Conservation (phyloP, 2,113 vertebrate species). For the Haliaeetus leucogaster region DNA sequence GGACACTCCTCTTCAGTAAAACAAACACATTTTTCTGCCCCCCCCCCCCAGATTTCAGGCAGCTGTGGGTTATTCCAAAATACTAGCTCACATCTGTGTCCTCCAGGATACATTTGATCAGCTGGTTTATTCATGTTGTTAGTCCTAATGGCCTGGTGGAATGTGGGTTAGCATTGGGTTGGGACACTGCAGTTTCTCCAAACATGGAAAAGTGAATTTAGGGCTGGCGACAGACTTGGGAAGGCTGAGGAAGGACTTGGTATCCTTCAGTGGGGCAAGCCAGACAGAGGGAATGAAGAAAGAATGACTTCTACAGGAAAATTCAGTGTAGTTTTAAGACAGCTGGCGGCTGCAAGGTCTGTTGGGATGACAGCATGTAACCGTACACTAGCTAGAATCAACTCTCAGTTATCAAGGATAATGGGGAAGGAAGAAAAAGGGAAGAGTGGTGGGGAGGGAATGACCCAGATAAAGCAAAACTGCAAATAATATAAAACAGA, state of each 20-base stretch:
- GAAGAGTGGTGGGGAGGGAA: background rate
- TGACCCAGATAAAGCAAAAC: background rate
- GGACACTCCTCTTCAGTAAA: background rate
- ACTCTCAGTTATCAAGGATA: background rate
- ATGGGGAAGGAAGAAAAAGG: background rate
- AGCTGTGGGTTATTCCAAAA: background rate
- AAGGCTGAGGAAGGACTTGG: background rate
- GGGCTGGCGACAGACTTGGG: background rate
- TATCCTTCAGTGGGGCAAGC: background rate
- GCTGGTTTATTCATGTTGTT: background rate
- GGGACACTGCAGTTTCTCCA: background rate
- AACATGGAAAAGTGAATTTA: background rate
- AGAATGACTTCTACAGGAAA: background rate
- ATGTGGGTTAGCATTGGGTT: background rate
- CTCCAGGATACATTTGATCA: background rate
- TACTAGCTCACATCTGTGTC: background rate
- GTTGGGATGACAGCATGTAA: background rate
- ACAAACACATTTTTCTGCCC: background rate
- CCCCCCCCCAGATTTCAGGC: background rate
- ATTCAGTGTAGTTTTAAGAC: background rate
- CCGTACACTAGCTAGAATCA: background rate
- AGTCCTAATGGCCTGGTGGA: background rate
- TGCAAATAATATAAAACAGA: constrained; percentile 30
- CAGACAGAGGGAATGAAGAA: background rate
- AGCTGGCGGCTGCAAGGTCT: background rate